These are phyloP conservation scores for Colossoma macropomum DNA, from an alignment of 2,113 vertebrate species.

Conservation along the genomic window DNA sequence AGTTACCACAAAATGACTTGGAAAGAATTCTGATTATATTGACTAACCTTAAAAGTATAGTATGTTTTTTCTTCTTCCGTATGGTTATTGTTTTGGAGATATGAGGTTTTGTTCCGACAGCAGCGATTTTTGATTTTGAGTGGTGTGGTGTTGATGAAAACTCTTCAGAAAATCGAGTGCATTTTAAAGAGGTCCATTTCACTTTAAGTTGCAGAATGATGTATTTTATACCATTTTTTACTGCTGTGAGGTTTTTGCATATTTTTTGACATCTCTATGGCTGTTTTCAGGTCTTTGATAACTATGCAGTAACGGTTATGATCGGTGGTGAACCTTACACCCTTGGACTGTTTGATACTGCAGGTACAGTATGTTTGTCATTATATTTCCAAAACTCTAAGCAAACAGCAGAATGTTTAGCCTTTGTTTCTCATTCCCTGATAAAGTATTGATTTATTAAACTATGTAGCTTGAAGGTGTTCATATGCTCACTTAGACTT, in stretches of 20 bases:
- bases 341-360: constrained; percentile 97
- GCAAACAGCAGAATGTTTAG: background rate
- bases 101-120: no score
- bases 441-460: background rate
- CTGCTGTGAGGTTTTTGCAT: background rate
- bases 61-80: no score
- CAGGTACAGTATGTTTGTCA: constrained; percentile 80
- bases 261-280: background rate
- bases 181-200: background rate
- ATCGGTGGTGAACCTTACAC: constrained; percentile 99
- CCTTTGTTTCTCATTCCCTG: background rate
- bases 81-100: no score
- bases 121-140: no score
- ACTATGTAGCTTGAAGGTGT: no score
- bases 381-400: background rate
- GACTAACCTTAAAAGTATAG: no score
- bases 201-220: background rate
- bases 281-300: constrained; percentile 92
- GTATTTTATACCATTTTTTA: background rate
- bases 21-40: no score
- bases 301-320: constrained; percentile 99
- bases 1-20: no score
- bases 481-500: no score
- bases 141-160: no score
- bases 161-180: no score